Base-by-base conservation (phyloP, 2,797 vertebrate species). In the Tauraco hartlaubi region DNA sequence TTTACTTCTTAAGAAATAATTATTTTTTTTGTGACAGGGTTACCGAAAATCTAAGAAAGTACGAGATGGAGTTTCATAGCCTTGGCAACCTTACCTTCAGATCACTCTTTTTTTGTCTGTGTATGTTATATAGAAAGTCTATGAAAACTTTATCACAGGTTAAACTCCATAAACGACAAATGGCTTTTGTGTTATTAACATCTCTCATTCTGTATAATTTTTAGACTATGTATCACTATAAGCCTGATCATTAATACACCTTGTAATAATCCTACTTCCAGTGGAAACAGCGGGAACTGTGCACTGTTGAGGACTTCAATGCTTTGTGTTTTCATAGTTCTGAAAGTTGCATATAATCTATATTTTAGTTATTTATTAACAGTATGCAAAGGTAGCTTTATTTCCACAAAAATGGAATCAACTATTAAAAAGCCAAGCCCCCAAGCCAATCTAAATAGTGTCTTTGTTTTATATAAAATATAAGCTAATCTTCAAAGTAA, bases 391-490 rank as follows among this genome's bases (percentile, higher is more conserved):
- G 15, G n/a, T 37, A 61, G 9, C 10, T 67, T 66, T 7, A 49
- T 85, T 75, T 39, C 11, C 31, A 78, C 28, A 76, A 78, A 78
- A 85, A 14, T 8, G 51, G 17, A 77, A n/a, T 0, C 2, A 73
- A 10, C 16, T 69, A 63, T 62, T 77, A 44, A 73, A 90, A 81
- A n/a, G 35, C 35, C 2, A 49, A 78, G 6, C 4, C 5, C 7
- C 8, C 12, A 59, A 48, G 77, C 1, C 21, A 71, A 77, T 58
- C 15, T 43, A 69, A 6, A 7, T 25, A 13, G 7, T 1, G 0
- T 39, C 13, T 54, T 78, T 71, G 2, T 17, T 48, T 74, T 58
- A 14, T 25, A 59, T 8, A 39, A 39, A 80, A 29, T 67, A 13
- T 5, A 76, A 43, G 1, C 8, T 80, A 59, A 74, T 46, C 35